Base-by-base conservation (phyloP, 2,888 invertebrate species). In the Dolichomitus sp. region DNA sequence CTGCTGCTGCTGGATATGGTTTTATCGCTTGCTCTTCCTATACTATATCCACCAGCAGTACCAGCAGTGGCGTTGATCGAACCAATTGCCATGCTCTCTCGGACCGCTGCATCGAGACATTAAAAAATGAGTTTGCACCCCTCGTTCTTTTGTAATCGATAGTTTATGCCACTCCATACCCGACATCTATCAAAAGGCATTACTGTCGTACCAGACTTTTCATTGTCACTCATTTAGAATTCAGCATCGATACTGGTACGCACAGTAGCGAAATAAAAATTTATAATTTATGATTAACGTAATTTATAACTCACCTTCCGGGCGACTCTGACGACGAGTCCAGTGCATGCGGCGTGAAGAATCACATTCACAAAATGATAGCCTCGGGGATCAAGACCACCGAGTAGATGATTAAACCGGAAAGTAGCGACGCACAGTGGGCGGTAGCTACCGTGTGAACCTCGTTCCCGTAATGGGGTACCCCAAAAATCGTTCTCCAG, bases 401-500 rank as follows among this genome's bases (percentile, higher is more conserved):
- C 97, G 85, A 96, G 95, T 83, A 97, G 95, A 94, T 96, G 96
- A 95, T 98, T 98, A 87, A 98, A 95, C 88, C 98, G 96, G 95
- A 98, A 98, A 87, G 98, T 97, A 85, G 98, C 96, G 86, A 98
- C 97, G 93, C 97, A 97, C 89, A 99, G 95, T 69, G 99, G 99
- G 45, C 99, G 95, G 95, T 99, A 99, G 76, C 99, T 99, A 91
- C 99, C 99, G 95, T 99, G 99, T 14, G 99, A 99, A 70, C 99
- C 99, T 85, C 97, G 96, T 94, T 98, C 98, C 88, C 96, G 96
- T 89, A 99, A 95, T 80, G 99, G 98, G 54, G 99, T 99, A 68
- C 99, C 99, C 99, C 99, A 99, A 95, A 99, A 99, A 95, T 99
- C 99, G 95, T 99, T 97, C 93, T 96, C 96, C 92, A 99, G 96